Conservation (phyloP, 2,888 invertebrate genomes). For the Drosophila affinis region DNA sequence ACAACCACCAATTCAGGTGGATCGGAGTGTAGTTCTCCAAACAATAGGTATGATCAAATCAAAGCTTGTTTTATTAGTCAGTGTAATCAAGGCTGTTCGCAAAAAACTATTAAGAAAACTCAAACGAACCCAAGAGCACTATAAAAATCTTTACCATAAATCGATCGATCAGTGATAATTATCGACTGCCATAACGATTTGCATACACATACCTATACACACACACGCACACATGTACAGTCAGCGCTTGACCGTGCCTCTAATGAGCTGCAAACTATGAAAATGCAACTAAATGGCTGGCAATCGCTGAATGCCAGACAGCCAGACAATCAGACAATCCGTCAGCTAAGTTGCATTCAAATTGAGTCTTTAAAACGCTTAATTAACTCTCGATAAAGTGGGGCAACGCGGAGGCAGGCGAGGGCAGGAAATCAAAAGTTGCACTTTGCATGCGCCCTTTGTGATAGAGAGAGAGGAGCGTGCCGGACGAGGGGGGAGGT, state of each 20-base stretch:
- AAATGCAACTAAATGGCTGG: constrained; percentile 23
- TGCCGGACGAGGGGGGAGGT: not conserved
- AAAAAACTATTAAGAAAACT: constrained; percentile 6
- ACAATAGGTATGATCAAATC: not conserved
- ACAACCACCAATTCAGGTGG: too few relatives aligned
- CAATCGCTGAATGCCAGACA: not conserved
- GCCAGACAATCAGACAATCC: constrained; percentile 11
- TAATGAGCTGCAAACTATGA: constrained; percentile 58
- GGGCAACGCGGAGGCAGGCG: constrained; percentile 33
- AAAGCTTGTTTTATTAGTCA: not conserved
- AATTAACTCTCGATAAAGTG: constrained; percentile 64
- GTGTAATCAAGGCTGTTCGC: not conserved
- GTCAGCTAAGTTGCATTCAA: constrained; percentile 57
- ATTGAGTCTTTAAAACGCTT: constrained; percentile 65
- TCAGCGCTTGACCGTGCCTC: constrained; percentile 2
- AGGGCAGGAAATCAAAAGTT: constrained; percentile 36
- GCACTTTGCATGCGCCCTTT: constrained; percentile 51
- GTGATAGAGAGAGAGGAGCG: not conserved
- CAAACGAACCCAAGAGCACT: constrained; percentile 22
- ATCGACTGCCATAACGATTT: constrained; percentile 62
- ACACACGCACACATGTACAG: constrained; percentile 5
- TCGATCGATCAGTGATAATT: constrained; percentile 51
- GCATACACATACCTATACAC: constrained; percentile 45
- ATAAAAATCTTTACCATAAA: constrained; percentile 32
- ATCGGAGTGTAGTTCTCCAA: not conserved